Evolutionary conservation across 1,140 invertebrate genomes (phyloP).

Genomic region (Drosophila willistoni): DNA sequence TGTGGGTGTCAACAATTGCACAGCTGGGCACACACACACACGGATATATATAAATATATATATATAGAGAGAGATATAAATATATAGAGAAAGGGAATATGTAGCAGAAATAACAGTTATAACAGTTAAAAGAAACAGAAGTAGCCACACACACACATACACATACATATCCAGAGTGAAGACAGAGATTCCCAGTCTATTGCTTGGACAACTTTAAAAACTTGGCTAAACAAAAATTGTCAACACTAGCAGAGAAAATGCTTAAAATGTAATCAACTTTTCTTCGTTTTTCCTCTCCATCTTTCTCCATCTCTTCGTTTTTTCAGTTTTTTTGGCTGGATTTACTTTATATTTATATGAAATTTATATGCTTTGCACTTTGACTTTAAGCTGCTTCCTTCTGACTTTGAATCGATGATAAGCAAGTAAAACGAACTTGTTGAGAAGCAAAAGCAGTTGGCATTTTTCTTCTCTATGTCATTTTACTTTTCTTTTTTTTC

Average conservation of each 20-base stretch:
- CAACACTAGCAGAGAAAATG: constrained; percentile 39
- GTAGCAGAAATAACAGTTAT: constrained; percentile 62
- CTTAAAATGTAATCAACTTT: constrained; percentile 55
- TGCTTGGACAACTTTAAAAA: constrained; percentile 58
- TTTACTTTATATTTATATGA: constrained; percentile 35
- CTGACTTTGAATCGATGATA: constrained; percentile 40
- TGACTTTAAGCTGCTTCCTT: constrained; percentile 21
- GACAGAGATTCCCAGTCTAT: constrained; percentile 33
- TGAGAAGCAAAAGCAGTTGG: constrained; percentile 32
- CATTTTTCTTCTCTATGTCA: background rate
- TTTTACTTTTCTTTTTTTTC: no score
- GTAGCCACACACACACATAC: constrained; percentile 42
- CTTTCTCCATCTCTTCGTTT: background rate
- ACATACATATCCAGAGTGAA: constrained; percentile 31
- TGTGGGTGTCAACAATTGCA: constrained; percentile 77
- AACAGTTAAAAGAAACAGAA: constrained; percentile 52
- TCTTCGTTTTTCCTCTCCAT: constrained; percentile 15
- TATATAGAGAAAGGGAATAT: constrained; percentile 25
- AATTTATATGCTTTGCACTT: constrained; percentile 39
- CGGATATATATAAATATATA: constrained; percentile 8
- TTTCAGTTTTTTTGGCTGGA: background rate
- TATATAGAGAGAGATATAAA: background rate
- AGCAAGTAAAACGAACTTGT: constrained; percentile 42
- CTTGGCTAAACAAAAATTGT: constrained; percentile 45
- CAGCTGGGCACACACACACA: constrained; percentile 64